Evolutionary conservation across 2,797 vertebrate genomes (phyloP), one percentile per base, ranked within the genome.

Genomic region (Acanthurus leucopareius): DNA sequence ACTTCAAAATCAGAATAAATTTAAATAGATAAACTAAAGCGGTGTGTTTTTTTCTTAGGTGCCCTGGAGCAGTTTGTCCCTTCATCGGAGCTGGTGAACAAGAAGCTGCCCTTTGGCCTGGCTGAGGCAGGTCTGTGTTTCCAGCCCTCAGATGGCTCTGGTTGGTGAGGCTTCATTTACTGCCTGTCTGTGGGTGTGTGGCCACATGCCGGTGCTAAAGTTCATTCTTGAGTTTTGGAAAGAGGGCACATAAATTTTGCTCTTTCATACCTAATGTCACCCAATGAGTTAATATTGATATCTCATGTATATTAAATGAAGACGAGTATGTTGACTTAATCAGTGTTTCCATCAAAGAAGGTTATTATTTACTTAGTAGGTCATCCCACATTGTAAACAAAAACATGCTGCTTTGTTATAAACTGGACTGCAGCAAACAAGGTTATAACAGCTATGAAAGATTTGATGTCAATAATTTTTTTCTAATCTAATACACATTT

Each of bases 111-210:
- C 0, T 99, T 96, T 57, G 98, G 98, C 74, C 93, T 99, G 13
- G 97, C 98, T 78, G 97, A 99, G 70, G 89, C 94, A 15, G 98
- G 98, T 56, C 88, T 94, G 53, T 99, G 97, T 89, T 97, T 97
- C 88, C 95, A 95, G 80, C 89, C 94, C 38, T 44, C 88, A 16
- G 81, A 89, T 80, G 83, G 77, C 59, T 77, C 86, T 78, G 83
- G 84, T 89, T 91, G 94, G 95, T 96, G 90, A 95, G 95, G 86
- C 63, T 75, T 84, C 44, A 2, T 49, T 11, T 68, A 19, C 20
- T 51, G 10, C 58, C 40, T 48, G 22, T 42, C 38, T 32, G 28
- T 32, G 28, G 28, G 28, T 56, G 53, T 54, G 61, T 44, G 19
- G 49, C 68, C 3, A 14, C 19, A 38, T 10, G 14, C 28, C 17